Evolutionary conservation across 2,113 vertebrate genomes (phyloP).

Genomic region (Oncorhynchus mykiss): DNA sequence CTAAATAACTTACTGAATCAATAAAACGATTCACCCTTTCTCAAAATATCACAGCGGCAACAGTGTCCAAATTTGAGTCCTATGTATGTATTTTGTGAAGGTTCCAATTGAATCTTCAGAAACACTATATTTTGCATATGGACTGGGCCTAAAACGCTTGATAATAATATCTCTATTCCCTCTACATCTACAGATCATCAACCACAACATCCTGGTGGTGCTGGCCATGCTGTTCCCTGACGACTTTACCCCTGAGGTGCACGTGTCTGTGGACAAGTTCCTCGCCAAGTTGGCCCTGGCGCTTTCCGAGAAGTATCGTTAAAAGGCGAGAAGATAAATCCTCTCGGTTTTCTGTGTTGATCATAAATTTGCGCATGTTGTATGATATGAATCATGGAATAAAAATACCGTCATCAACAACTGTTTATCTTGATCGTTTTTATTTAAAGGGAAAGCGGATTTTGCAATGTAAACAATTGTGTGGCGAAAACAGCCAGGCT

Average conservation of each 20-base stretch:
- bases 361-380: no score
- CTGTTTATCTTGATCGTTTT: no score
- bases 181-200: slow-evolving; percentile 55
- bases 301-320: slow-evolving; percentile 74
- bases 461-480: no score
- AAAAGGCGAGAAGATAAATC: slow-evolving; percentile 9
- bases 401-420: no score
- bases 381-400: no score
- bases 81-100: no score
- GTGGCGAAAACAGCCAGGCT: background rate
- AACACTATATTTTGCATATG: no score
- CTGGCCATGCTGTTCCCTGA: slow-evolving; percentile 56
- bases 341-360: no score
- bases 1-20: no score
- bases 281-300: slow-evolving; percentile 57
- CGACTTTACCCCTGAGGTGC: slow-evolving; percentile 71
- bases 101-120: no score
- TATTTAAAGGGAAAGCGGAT: no score
- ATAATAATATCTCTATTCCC: background rate
- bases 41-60: background rate
- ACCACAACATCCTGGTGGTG: slow-evolving; percentile 68
- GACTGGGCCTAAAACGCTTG: no score
- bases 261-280: slow-evolving; percentile 75
- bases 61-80: background rate
- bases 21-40: background rate